These are phyloP conservation scores for Drosophila parvula DNA, from an alignment of 1,140 invertebrate species.

Conservation along the genomic window DNA sequence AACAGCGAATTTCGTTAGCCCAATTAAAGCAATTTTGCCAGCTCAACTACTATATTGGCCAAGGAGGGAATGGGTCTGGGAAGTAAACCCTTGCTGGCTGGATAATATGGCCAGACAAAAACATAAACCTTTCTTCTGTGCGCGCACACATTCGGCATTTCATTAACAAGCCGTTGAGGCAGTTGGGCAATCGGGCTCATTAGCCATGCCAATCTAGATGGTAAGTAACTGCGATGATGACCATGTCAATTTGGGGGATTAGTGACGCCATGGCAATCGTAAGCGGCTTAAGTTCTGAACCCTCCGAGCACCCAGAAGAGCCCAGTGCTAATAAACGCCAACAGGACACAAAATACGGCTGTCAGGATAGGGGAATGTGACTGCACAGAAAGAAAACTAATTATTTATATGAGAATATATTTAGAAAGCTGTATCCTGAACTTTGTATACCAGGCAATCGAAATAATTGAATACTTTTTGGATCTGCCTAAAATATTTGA, in stretches of 20 bases:
- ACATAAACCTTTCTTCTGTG: slow-evolving; percentile 48
- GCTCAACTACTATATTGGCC: slow-evolving; percentile 49
- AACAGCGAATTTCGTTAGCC: slow-evolving; percentile 64
- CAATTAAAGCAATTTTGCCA: slow-evolving; percentile 78
- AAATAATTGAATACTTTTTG: too few relatives aligned
- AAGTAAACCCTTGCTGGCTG: background rate
- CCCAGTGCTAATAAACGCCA: slow-evolving; percentile 13
- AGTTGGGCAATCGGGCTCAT: slow-evolving; percentile 57
- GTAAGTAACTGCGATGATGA: slow-evolving; percentile 64
- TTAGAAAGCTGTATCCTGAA: too few relatives aligned
- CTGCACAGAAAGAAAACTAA: background rate
- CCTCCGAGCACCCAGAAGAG: background rate
- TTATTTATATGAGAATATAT: too few relatives aligned
- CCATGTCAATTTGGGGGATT: slow-evolving; percentile 70
- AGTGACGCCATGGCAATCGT: slow-evolving; percentile 69
- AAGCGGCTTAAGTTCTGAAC: slow-evolving; percentile 63
- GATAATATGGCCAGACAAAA: slow-evolving; percentile 28
- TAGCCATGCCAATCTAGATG: slow-evolving; percentile 66
- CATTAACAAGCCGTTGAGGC: slow-evolving; percentile 58
- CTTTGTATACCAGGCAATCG: too few relatives aligned
- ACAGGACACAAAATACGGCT: slow-evolving; percentile 1
- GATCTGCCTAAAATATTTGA: too few relatives aligned
- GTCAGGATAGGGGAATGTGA: background rate
- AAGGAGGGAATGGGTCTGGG: background rate
- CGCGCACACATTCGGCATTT: slow-evolving; percentile 55